These are phyloP conservation scores for Copidosoma floridanum DNA, from an alignment of 1,140 invertebrate species.

Conservation along the genomic window DNA sequence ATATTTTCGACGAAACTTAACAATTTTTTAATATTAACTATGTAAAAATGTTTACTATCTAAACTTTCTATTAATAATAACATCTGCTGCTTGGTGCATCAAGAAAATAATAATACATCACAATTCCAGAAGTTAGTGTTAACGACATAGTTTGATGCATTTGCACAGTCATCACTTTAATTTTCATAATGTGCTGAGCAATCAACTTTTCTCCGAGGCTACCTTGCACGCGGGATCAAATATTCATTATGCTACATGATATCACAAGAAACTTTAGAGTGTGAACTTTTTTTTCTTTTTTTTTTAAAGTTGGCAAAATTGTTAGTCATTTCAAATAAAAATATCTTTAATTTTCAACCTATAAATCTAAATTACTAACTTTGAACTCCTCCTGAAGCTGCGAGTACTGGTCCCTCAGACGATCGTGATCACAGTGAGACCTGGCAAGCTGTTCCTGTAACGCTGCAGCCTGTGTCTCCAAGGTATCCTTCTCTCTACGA, in stretches of 20 bases:
- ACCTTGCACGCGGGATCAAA: not conserved
- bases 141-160: no score
- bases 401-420: conserved; percentile 70
- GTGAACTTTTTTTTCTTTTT: no score
- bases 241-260: not conserved
- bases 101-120: no score
- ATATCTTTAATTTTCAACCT: no score
- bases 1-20: no score
- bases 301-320: not conserved
- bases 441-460: conserved; percentile 76
- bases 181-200: conserved; percentile 7
- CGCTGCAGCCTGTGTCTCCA: conserved; percentile 69
- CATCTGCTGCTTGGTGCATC: no score
- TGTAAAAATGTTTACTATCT: no score
- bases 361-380: conserved; percentile 48
- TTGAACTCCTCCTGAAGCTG: conserved; percentile 77
- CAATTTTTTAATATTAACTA: no score
- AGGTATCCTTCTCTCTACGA: conserved; percentile 66
- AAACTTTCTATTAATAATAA: no score
- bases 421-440: conserved; percentile 72
- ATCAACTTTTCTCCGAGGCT: not conserved
- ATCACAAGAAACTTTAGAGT: no score
- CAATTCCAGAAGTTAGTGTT: no score
- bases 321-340: not conserved
- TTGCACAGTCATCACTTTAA: conserved; percentile 18